Evolutionary conservation across 2,797 vertebrate species (phyloP), one percentile per base, ranked within the genome.

Genomic region (Artibeus lituratus): DNA sequence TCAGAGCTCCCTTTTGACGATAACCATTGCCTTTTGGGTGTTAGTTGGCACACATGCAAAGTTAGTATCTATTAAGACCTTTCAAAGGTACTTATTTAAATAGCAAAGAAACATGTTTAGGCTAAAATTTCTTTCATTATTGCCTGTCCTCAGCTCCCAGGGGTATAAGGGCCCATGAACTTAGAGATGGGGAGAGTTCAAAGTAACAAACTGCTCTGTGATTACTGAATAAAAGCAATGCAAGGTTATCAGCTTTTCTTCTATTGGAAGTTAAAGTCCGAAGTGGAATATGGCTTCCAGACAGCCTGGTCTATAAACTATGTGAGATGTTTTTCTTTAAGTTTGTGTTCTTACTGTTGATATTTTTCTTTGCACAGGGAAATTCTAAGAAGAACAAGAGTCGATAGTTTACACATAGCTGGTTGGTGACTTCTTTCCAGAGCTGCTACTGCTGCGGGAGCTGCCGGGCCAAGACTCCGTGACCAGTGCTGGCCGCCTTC

Each of bases 381-480:
- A 99, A 99, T 98, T 98, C 99, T 83, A 99, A 99, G 97, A 99
- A 99, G 99, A 99, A 99, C 98, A 99, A 99, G 98, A 99, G 98
- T 98, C 99, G 99, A 96, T 99, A 99, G 98, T 97, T 98, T 90
- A 78, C 62, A 73, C 42, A n/a, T 9, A 85, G 55, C 92, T 72
- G 67, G 65, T 65, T 78, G 70, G 92, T 19, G 90, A 18, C 96
- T 91, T 62, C 94, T 62, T 92, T 92, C 24, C 22, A 97, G 97
- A 97, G 81, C 85, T 95, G 97, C 98, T 96, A 65, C 96, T 97
- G 94, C 97, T 97, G 96, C 92, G 84, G 53, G 96, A 97, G 92
- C 96, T 59, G 69, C 74, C 53, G 96, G 91, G 88, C 83, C 87
- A 51, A 94, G 44, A 16, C 93, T 94, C 81, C 14, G 37, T 22